Conservation (phyloP, 2,113 vertebrate genomes). For the Rhinopomastus cyanomelas region DNA sequence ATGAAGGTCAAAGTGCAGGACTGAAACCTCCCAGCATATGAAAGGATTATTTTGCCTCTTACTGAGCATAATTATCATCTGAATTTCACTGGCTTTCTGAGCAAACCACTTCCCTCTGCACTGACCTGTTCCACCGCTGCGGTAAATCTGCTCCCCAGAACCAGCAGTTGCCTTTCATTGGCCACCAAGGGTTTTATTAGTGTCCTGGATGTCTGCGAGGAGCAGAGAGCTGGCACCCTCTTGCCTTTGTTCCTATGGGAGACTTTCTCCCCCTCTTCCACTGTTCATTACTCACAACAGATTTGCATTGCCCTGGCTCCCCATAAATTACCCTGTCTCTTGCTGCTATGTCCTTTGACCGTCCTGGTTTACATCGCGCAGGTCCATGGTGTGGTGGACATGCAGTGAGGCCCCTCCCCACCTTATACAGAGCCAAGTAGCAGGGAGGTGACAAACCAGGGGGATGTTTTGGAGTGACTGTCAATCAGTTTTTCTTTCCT, state of each 20-base stretch:
- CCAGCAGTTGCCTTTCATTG: conserved; percentile 31
- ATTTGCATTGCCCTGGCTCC: conserved; percentile 44
- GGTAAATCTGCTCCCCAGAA: conserved; percentile 26
- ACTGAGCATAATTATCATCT: conserved; percentile 54
- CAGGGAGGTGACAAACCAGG: neutral
- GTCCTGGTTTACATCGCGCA: neutral
- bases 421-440: neutral
- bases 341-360: neutral
- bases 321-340: conserved; percentile 50
- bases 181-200: conserved; percentile 42
- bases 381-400: neutral
- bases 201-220: neutral
- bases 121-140: conserved; percentile 47
- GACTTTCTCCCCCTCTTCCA: neutral
- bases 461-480: neutral
- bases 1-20: conserved; percentile 64
- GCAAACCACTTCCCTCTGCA: conserved; percentile 64
- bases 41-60: conserved; percentile 62
- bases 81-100: conserved; percentile 54
- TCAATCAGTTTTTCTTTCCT: neutral
- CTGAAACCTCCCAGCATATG: conserved; percentile 51
- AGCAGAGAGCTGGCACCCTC: neutral
- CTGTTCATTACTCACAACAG: conserved; percentile 46
- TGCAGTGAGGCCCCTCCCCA: neutral
- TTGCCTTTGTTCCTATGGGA: conserved; percentile 40